These are phyloP conservation scores for Eunapius fragilis DNA, from an alignment of 37 sponge, comb jelly and placozoan species.

Conservation along the genomic window DNA sequence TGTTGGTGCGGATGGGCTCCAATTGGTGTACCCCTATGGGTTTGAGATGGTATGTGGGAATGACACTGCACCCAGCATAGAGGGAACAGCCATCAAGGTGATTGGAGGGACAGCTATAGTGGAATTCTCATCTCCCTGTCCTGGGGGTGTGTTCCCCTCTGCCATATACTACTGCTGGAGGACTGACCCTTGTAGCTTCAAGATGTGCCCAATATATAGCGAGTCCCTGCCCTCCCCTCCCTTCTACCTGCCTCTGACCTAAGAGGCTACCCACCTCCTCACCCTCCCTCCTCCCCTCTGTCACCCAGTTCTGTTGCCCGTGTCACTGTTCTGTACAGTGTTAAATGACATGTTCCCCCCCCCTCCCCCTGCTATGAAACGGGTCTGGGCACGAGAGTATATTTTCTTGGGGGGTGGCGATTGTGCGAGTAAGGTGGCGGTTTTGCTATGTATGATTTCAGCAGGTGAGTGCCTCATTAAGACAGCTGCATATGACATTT, in stretches of 20 bases:
- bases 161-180: constrained; percentile 56
- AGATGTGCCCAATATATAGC: constrained; percentile 58
- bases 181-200: constrained; percentile 53
- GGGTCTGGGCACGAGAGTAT: too few relatives aligned
- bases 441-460: background rate
- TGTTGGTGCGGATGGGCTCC: background rate
- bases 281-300: too few relatives aligned
- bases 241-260: constrained; percentile 6
- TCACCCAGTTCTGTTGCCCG: too few relatives aligned
- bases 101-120: background rate
- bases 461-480: background rate
- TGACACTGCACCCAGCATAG: constrained; percentile 7
- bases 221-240: constrained; percentile 52
- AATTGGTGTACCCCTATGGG: constrained; percentile 44
- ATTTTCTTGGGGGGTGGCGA: too few relatives aligned
- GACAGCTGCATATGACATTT: background rate
- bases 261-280: too few relatives aligned
- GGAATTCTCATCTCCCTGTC: constrained; percentile 27
- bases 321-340: too few relatives aligned
- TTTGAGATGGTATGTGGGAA: constrained; percentile 56
- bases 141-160: background rate
- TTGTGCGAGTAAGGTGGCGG: background rate
- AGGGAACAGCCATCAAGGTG: constrained; percentile 25
- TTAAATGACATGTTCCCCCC: too few relatives aligned
- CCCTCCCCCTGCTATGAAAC: too few relatives aligned